Base-by-base conservation (phyloP, 1,140 invertebrate genomes). In the Cydia splendana region DNA sequence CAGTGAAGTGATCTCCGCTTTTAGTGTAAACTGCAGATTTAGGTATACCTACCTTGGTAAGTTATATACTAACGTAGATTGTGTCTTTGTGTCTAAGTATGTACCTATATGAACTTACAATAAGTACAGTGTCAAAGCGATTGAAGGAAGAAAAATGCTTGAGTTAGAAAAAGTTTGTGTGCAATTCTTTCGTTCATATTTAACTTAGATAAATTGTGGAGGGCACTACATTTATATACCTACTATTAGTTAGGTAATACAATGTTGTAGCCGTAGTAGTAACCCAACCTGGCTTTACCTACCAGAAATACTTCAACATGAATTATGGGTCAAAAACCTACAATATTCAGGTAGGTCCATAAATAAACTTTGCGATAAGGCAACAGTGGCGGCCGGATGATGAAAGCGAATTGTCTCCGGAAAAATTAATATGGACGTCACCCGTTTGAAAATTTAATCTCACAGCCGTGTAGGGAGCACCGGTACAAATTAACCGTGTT, bases 401-500 rank as follows among this genome's bases (percentile, higher is more conserved):
- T 77, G 81, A 82, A 84, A 81, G 76, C 75, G 80, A 83, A 80
- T 85, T 85, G 84, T 82, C 83, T 81, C 82, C 74, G 80, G 80
- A 81, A 85, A 84, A 85, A 82, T 83, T 86, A 88, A 87, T 86
- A 81, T 76, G 84, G 79, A 76, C 79, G 81, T 71, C 67, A 77
- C 80, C 80, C 82, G 81, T 84, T 86, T 84, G 83, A 85, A 87
- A 88, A 87, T 88, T 88, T 87, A 87, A 88, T 88, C 83, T 82
- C 81, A 79, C 81, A 78, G 77, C 77, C 86, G 81, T 88, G 87
- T 88, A 79, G 76, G 78, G 74, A 75, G 76, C 65, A 78, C 78
- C 75, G 62, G 83, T 79, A 80, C 80, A 86, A 86, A 86, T 86
- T 83, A 84, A 83, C 74, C 77, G 74, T 81, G 80, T 84, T 82